Conservation (phyloP, 1,140 invertebrate species). For the Leptonema lineaticorne region DNA sequence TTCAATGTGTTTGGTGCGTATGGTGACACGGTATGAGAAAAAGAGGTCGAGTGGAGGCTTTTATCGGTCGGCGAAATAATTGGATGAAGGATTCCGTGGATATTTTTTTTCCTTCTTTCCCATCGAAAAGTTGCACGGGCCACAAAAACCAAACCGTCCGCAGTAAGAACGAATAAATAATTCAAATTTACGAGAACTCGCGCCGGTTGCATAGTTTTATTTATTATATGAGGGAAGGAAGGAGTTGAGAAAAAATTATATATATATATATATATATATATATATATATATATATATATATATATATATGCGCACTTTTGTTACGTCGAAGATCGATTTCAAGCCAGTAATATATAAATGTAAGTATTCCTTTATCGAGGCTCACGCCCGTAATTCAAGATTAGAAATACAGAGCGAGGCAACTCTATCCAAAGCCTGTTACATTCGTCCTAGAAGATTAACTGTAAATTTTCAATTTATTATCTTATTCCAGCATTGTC, state of each 20-base stretch:
- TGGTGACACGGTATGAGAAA: slow-evolving; percentile 20
- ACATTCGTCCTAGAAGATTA: slow-evolving; percentile 15
- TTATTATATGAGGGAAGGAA: too few relatives aligned
- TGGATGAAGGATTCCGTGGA: slow-evolving; percentile 19
- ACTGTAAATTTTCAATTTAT: slow-evolving; percentile 16
- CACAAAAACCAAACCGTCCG: too few relatives aligned
- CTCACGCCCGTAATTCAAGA: slow-evolving; percentile 17
- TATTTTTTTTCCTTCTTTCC: slow-evolving; percentile 3
- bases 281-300: too few relatives aligned
- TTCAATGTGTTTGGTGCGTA: slow-evolving; percentile 21
- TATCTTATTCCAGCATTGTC: too few relatives aligned
- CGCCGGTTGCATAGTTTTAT: too few relatives aligned
- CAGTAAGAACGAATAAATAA: too few relatives aligned
- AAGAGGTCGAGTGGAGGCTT: slow-evolving; percentile 6
- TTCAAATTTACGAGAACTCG: neutral
- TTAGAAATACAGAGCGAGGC: slow-evolving; percentile 13
- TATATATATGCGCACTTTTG: too few relatives aligned
- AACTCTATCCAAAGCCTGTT: neutral
- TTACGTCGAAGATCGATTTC: too few relatives aligned
- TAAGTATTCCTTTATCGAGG: slow-evolving; percentile 9
- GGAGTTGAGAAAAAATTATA: too few relatives aligned
- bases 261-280: too few relatives aligned
- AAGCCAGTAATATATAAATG: too few relatives aligned
- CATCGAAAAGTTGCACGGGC: neutral
- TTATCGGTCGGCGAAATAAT: slow-evolving; percentile 28